phyloP scores from a whole-genome alignment of 2,888 invertebrate genomes.

The Tanytarsus gracilentus region DNA sequence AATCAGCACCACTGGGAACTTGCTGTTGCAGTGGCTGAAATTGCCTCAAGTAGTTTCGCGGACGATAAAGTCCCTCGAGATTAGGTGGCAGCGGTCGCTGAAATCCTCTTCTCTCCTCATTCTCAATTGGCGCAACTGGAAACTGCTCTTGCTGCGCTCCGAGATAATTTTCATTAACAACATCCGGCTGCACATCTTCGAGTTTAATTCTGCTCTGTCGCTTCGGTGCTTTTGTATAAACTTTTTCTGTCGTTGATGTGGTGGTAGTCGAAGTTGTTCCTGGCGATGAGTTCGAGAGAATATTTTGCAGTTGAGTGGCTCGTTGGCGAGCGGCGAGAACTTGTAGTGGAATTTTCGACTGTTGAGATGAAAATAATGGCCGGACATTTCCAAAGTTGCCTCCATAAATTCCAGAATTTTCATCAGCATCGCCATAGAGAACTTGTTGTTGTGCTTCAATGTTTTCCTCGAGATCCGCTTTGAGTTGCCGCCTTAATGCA shows the following conservation, averaged over 20 bases:
- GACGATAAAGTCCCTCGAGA: conserved; percentile 26
- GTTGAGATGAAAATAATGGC: conserved; percentile 56
- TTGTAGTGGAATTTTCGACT: conserved; percentile 48
- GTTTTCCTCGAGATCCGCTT: conserved; percentile 41
- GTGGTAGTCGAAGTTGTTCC: too few species aligned
- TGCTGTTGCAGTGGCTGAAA: conserved; percentile 32
- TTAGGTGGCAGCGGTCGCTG: conserved; percentile 29
- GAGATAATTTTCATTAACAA: conserved; percentile 49
- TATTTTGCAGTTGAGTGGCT: conserved; percentile 35
- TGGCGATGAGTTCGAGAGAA: conserved; percentile 29
- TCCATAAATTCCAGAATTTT: conserved; percentile 60
- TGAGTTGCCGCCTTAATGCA: conserved; percentile 52
- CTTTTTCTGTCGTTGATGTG: conserved; percentile 39
- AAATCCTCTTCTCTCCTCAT: conserved; percentile 30
- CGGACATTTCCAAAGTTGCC: conserved; percentile 54
- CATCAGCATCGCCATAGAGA: conserved; percentile 46
- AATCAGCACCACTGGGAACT: conserved; percentile 34
- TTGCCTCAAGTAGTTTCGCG: conserved; percentile 45
- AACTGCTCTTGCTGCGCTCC: conserved; percentile 50
- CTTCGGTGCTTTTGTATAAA: conserved; percentile 35
- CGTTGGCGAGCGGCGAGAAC: conserved; percentile 46
- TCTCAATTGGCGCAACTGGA: conserved; percentile 36
- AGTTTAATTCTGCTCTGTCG: conserved; percentile 29
- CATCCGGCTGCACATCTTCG: conserved; percentile 46
- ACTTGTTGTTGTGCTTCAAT: conserved; percentile 47